Conservation (phyloP, 2,113 vertebrate species). For the Thryonomys swinderianus region DNA sequence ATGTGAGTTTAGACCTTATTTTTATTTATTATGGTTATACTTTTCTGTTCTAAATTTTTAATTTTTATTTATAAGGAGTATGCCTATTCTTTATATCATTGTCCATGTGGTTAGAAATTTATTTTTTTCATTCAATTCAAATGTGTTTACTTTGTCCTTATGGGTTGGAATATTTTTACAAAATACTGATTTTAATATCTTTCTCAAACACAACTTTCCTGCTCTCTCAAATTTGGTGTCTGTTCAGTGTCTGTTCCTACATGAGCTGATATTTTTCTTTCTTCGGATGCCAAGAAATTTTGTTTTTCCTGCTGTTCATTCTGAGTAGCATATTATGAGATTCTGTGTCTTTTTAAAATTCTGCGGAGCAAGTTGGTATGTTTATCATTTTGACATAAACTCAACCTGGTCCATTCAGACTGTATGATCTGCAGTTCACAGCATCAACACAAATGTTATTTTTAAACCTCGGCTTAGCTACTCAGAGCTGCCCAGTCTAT, state of each 20-base stretch:
- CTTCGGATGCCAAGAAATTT: not conserved
- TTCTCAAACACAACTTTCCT: not conserved
- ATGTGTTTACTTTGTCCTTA: not conserved
- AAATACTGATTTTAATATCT: not conserved
- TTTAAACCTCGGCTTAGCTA: not conserved
- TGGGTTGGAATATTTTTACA: conserved; percentile 7
- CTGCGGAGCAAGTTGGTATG: not conserved
- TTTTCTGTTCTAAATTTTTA: not conserved
- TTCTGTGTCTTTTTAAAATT: not conserved
- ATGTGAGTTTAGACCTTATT: not conserved
- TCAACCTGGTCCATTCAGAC: not conserved
- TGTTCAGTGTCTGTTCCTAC: not conserved
- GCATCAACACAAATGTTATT: not conserved
- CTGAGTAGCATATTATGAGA: not conserved
- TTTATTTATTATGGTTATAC: not conserved
- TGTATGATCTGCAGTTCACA: not conserved
- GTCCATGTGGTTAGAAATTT: not conserved
- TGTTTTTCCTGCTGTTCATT: conserved; percentile 16
- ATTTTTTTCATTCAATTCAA: not conserved
- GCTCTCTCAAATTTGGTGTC: not conserved
- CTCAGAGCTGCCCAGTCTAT: not conserved
- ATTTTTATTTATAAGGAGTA: not conserved
- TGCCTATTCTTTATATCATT: not conserved
- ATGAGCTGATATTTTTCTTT: not conserved
- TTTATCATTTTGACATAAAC: conserved; percentile 43